phyloP scores from a whole-genome alignment of 2,113 vertebrate species.

The Petromus typicus region DNA sequence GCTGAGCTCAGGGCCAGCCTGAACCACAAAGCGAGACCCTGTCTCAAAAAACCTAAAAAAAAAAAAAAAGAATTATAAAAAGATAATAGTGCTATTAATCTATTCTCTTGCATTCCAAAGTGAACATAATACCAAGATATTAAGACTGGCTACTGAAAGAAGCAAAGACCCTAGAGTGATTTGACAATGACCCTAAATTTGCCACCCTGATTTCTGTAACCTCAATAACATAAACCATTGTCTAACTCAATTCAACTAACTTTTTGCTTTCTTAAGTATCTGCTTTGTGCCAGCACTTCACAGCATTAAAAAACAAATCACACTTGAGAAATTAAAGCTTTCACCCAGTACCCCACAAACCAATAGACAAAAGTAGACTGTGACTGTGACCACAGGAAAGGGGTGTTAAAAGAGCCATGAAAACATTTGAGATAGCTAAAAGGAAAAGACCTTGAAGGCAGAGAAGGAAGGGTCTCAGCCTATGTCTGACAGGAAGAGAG shows the following conservation, averaged over 20 bases:
- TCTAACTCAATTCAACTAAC: neutral
- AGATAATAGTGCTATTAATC: neutral
- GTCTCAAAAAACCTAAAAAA: too few relatives aligned
- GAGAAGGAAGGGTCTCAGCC: neutral
- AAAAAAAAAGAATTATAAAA: constrained; percentile 14
- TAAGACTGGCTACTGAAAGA: neutral
- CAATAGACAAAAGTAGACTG: constrained; percentile 41
- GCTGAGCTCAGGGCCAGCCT: too few relatives aligned
- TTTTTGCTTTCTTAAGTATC: neutral
- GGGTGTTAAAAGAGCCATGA: neutral
- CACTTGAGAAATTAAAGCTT: constrained; percentile 34
- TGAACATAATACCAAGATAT: neutral
- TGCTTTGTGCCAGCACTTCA: neutral
- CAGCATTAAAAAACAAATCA: constrained; percentile 22
- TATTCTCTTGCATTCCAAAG: neutral
- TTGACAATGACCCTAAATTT: neutral
- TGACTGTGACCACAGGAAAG: neutral
- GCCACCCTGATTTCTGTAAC: neutral
- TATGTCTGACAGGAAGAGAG: neutral
- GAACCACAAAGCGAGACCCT: too few relatives aligned
- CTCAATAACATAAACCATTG: neutral
- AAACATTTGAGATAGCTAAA: neutral
- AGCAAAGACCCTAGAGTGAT: neutral
- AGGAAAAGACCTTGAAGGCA: neutral
- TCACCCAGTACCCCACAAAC: constrained; percentile 26